A percentile compares a stretch with the other conserved stretches of the same genome.
Conservation (phyloP, 2,113 vertebrate genomes). For the Sinocyclocheilus anophthalmus region DNA sequence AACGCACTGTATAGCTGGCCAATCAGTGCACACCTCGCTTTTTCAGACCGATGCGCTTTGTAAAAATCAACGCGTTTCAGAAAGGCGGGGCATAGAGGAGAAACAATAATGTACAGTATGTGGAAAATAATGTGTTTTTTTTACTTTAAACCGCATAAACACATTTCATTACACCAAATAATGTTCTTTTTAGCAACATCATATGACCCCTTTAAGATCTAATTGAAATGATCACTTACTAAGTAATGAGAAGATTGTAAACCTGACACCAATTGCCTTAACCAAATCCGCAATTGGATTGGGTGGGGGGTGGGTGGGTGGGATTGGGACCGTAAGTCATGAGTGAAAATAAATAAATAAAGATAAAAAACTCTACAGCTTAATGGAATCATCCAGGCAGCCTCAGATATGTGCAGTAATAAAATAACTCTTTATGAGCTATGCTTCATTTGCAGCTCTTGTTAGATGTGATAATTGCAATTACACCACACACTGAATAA, state of each 20-base stretch:
- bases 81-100: too few relatives aligned
- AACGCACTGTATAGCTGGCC: too few relatives aligned
- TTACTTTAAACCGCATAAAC: too few relatives aligned
- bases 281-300: conserved; percentile 22
- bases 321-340: conserved; percentile 14
- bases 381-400: conserved; percentile 20
- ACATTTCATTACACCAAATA: too few relatives aligned
- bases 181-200: too few relatives aligned
- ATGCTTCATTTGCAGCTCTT: conserved; percentile 6
- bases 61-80: too few relatives aligned
- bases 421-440: not conserved
- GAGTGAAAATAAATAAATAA: not conserved
- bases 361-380: not conserved
- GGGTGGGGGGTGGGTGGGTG: too few relatives aligned
- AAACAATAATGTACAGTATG: too few relatives aligned
- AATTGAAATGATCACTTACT: too few relatives aligned
- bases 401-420: conserved; percentile 1
- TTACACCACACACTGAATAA: not conserved
- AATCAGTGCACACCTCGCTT: too few relatives aligned
- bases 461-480: conserved; percentile 1
- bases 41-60: too few relatives aligned
- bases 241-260: conserved; percentile 28
- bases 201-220: not conserved
- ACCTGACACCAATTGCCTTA: conserved; percentile 31
- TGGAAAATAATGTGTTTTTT: too few relatives aligned